Conservation (phyloP, 2,113 vertebrate genomes). For the Phylloscopus whistleri region DNA sequence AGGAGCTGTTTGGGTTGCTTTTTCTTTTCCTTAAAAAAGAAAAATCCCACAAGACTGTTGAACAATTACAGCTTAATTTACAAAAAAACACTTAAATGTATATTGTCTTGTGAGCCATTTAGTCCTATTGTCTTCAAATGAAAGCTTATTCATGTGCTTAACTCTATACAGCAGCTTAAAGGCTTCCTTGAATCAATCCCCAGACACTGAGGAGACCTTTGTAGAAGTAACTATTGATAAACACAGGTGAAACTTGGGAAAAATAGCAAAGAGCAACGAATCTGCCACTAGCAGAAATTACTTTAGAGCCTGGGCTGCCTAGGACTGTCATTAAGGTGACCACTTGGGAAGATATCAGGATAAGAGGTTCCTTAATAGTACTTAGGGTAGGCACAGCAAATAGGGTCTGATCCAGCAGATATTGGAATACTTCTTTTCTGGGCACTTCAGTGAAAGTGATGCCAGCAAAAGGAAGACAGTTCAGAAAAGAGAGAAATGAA, state of each 20-base stretch:
- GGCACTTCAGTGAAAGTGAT: not conserved
- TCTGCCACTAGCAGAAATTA: not conserved
- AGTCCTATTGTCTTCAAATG: constrained; percentile 36
- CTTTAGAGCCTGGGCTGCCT: not conserved
- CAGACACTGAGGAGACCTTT: constrained; percentile 25
- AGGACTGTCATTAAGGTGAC: not conserved
- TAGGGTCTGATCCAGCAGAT: not conserved
- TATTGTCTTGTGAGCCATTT: constrained; percentile 38
- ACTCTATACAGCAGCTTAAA: not conserved
- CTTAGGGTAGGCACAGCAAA: not conserved
- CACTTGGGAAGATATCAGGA: not conserved
- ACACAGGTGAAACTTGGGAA: constrained; percentile 1
- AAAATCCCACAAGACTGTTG: not conserved
- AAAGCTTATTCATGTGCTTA: not conserved
- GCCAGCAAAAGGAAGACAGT: not conserved
- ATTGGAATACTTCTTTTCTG: not conserved
- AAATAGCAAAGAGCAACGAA: constrained; percentile 3
- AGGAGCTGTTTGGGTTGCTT: not conserved
- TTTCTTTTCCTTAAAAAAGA: not conserved
- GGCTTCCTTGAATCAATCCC: constrained; percentile 13
- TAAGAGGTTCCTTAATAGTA: not conserved
- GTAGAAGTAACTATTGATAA: constrained; percentile 26
- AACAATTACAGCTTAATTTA: constrained; percentile 47
- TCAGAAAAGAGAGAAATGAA: not conserved
- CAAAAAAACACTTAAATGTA: not conserved